These are phyloP conservation scores for Melanotaenia parkinsoni DNA, from an alignment of 2,797 vertebrate genomes.

Conservation along the genomic window DNA sequence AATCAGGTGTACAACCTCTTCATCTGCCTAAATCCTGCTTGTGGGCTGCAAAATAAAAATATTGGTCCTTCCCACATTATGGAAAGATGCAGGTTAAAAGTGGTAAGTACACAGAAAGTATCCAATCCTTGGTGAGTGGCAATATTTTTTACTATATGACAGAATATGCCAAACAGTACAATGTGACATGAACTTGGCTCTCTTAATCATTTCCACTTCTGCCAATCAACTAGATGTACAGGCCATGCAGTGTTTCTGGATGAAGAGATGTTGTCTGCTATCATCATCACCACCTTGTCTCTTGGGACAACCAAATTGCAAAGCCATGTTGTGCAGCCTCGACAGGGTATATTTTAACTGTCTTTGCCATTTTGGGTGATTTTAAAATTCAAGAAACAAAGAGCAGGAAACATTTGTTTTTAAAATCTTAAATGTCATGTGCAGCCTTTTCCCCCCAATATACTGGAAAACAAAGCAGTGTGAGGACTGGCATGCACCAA, in stretches of 20 bases:
- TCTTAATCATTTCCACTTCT: constrained; percentile 11
- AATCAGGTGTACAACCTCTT: constrained; percentile 22
- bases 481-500: neutral
- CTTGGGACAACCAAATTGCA: constrained; percentile 14
- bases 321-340: constrained; percentile 10
- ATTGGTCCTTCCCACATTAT: neutral
- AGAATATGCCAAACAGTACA: neutral
- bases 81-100: constrained; percentile 26
- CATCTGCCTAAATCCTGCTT: constrained; percentile 23
- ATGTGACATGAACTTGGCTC: constrained; percentile 4
- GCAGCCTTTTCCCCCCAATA: neutral
- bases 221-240: constrained; percentile 11
- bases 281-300: constrained; percentile 13
- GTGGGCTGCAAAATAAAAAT: constrained; percentile 11
- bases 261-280: constrained; percentile 16
- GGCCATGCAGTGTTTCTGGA: constrained; percentile 15
- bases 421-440: constrained; percentile 4
- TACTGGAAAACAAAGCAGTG: neutral
- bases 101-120: constrained; percentile 6
- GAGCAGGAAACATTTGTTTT: neutral
- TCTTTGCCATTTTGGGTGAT: neutral
- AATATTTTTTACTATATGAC: constrained; percentile 2
- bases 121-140: constrained; percentile 1
- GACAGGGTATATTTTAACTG: constrained; percentile 4
- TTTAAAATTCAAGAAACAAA: constrained; percentile 9